Evolutionary conservation across 2,888 invertebrate genomes (phyloP).

Genomic region (Lasioglossum marginatum): DNA sequence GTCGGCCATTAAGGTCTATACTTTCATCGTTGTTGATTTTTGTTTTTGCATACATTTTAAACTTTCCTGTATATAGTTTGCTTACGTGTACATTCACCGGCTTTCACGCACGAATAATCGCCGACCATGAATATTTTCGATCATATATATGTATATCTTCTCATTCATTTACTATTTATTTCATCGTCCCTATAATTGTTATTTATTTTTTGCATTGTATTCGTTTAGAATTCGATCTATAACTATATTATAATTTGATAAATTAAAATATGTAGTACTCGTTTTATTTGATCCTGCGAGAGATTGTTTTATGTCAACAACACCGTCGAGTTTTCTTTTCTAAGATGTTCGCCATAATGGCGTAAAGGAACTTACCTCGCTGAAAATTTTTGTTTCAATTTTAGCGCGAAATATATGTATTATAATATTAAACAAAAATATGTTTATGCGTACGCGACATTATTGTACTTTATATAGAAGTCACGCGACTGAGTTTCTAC

Average conservation of each 20-base stretch:
- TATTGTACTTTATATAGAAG: slow-evolving; percentile 27
- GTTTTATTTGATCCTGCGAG: slow-evolving; percentile 1
- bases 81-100: slow-evolving; percentile 11
- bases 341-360: slow-evolving; percentile 11
- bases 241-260: slow-evolving; percentile 8
- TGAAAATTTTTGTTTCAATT: slow-evolving; percentile 53
- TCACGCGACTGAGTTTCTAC: slow-evolving; percentile 11
- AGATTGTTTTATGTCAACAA: slow-evolving; percentile 13
- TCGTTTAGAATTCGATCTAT: neutral
- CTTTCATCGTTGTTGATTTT: slow-evolving; percentile 4
- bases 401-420: slow-evolving; percentile 29
- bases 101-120: slow-evolving; percentile 34
- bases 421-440: slow-evolving; percentile 33
- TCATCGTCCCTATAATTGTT: slow-evolving; percentile 43
- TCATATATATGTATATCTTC: slow-evolving; percentile 35
- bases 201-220: slow-evolving; percentile 25
- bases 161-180: slow-evolving; percentile 69
- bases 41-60: neutral
- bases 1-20: slow-evolving; percentile 53
- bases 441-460: slow-evolving; percentile 15
- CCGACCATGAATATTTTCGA: slow-evolving; percentile 66
- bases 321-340: slow-evolving; percentile 10
- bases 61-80: slow-evolving; percentile 17
- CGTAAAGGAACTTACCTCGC: slow-evolving; percentile 67
- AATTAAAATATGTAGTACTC: neutral